phyloP scores from a whole-genome alignment of 2,113 vertebrate genomes.

The Mirounga angustirostris region DNA sequence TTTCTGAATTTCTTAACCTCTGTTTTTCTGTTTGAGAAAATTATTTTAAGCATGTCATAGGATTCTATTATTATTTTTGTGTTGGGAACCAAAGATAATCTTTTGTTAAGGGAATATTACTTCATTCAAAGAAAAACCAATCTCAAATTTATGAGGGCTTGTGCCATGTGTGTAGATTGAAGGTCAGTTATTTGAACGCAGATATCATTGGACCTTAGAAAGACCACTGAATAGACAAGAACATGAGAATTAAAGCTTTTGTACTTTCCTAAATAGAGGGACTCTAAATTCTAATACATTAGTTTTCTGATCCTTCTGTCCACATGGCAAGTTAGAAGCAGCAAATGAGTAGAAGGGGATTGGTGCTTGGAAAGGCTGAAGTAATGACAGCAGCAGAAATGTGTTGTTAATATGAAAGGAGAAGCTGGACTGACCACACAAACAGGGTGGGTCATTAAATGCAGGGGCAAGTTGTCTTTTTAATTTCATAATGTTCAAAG shows the following conservation, averaged over 20 bases:
- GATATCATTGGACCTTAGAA: not conserved
- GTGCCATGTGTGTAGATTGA: not conserved
- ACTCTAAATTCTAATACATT: not conserved
- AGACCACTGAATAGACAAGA: not conserved
- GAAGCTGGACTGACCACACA: not conserved
- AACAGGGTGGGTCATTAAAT: not conserved
- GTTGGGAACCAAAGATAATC: not conserved
- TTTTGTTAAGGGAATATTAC: not conserved
- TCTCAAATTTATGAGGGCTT: not conserved
- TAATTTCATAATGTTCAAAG: not conserved
- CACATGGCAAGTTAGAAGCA: not conserved
- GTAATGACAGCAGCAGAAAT: not conserved
- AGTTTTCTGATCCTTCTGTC: not conserved
- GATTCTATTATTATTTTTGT: constrained; percentile 31
- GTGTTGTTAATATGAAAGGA: not conserved
- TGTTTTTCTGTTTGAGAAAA: constrained; percentile 42
- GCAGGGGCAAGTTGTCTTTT: not conserved
- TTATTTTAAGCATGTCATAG: constrained; percentile 6
- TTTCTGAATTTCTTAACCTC: constrained; percentile 26
- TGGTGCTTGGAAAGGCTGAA: not conserved
- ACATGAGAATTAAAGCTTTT: constrained; percentile 9
- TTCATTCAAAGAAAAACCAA: constrained; percentile 43
- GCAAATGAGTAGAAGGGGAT: not conserved
- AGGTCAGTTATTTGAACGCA: not conserved
- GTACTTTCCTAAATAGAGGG: not conserved